phyloP scores from a whole-genome alignment of 1,140 invertebrate genomes.

The Platyscapa corneri region DNA sequence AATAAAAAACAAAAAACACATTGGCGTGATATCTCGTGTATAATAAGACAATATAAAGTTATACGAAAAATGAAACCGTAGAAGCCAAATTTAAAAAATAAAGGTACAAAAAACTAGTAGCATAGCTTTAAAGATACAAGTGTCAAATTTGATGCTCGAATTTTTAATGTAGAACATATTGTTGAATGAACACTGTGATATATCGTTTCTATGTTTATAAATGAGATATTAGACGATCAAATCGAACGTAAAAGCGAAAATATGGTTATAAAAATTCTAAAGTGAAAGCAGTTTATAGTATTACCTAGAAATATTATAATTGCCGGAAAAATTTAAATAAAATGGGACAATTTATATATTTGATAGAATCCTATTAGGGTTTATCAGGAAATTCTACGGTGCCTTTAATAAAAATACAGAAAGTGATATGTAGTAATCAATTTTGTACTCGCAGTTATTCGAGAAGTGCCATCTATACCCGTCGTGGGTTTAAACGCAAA shows the following conservation, averaged over 20 bases:
- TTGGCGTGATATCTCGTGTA: not conserved
- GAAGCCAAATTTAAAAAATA: slow-evolving; percentile 46
- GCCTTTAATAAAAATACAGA: slow-evolving; percentile 47
- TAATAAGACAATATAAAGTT: slow-evolving; percentile 9
- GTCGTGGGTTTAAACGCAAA: slow-evolving; percentile 25
- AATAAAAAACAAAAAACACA: too few relatives aligned
- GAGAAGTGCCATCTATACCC: slow-evolving; percentile 47
- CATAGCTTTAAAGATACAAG: slow-evolving; percentile 35
- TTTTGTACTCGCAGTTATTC: slow-evolving; percentile 34
- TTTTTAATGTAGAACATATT: slow-evolving; percentile 27
- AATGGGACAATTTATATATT: not conserved
- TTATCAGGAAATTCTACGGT: slow-evolving; percentile 32
- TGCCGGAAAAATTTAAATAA: not conserved
- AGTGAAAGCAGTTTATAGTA: slow-evolving; percentile 1
- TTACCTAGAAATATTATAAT: slow-evolving; percentile 6
- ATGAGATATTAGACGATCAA: slow-evolving; percentile 26
- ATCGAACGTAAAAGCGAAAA: not conserved
- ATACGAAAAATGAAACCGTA: slow-evolving; percentile 26
- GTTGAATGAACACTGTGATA: slow-evolving; percentile 54
- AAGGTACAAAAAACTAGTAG: slow-evolving; percentile 46
- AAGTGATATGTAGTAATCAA: slow-evolving; percentile 45
- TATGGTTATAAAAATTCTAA: slow-evolving; percentile 6
- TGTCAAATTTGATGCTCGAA: slow-evolving; percentile 43
- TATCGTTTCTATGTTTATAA: slow-evolving; percentile 43
- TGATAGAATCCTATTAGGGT: not conserved